Conservation (phyloP, 2,888 invertebrate species). For the Leptarthrus brevirostris region DNA sequence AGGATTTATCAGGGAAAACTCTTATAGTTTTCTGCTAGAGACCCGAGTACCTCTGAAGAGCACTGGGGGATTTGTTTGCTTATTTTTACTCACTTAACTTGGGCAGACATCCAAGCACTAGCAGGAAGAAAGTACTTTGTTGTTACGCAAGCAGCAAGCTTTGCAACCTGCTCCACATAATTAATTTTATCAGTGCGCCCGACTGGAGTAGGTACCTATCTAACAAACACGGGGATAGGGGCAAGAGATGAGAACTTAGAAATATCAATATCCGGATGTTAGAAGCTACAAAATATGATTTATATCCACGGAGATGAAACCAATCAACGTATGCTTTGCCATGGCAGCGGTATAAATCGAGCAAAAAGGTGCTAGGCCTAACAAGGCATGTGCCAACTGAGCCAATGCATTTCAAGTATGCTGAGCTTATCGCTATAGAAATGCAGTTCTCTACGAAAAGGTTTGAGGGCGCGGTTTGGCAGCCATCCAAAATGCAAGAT, state of each 20-base stretch:
- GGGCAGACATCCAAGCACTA: background rate
- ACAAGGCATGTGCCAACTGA: conserved; percentile 49
- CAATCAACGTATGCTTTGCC: conserved; percentile 35
- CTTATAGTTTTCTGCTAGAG: background rate
- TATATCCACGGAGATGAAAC: conserved; percentile 31
- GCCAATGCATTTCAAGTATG: conserved; percentile 48
- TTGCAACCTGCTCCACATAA: conserved; percentile 2
- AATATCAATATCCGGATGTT: conserved; percentile 30
- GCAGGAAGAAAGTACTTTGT: background rate
- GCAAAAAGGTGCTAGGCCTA: conserved; percentile 46
- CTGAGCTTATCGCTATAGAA: conserved; percentile 31
- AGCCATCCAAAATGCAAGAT: conserved; percentile 49
- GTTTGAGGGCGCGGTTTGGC: conserved; percentile 53
- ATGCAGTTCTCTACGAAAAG: conserved; percentile 47
- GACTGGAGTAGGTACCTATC: background rate
- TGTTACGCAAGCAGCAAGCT: background rate
- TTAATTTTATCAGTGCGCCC: conserved; percentile 6
- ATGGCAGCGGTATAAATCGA: conserved; percentile 8
- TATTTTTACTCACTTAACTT: conserved; percentile 24
- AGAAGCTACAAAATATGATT: conserved; percentile 25
- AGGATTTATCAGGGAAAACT: background rate
- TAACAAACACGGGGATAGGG: background rate
- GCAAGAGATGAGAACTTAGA: background rate
- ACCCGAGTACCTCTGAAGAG: background rate
- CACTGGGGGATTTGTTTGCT: background rate